Percentiles rank a stretch among this genome's conserved stretches.
These are phyloP conservation scores for Paelopatides confundens DNA, from an alignment of 53 echinoderm and acorn worm genomes.

Conservation along the genomic window DNA sequence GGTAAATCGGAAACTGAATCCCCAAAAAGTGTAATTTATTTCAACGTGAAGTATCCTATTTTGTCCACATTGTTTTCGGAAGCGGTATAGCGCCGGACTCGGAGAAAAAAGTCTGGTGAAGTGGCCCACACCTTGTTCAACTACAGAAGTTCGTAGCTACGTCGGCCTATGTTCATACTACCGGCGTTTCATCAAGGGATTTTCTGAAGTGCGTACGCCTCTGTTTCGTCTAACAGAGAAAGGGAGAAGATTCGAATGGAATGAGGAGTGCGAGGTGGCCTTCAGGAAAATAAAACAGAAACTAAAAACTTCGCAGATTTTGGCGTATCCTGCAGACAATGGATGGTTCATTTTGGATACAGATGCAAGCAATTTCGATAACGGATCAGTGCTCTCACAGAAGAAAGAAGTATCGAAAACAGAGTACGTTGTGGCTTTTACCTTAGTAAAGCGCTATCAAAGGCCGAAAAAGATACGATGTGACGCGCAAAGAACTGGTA, in stretches of 20 bases:
- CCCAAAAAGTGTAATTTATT: conserved; percentile 65
- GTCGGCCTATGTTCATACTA: conserved; percentile 53
- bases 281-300: conserved; percentile 13
- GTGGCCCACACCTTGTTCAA: conserved; percentile 59
- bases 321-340: conserved; percentile 18
- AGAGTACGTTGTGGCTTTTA: conserved; percentile 41
- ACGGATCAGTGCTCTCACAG: no score
- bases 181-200: conserved; percentile 16
- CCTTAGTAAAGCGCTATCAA: conserved; percentile 42
- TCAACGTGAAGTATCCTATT: conserved; percentile 37
- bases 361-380: conserved; percentile 20
- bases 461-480: conserved; percentile 53
- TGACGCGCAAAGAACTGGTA: conserved; percentile 49
- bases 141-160: conserved; percentile 56
- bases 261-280: conserved; percentile 19
- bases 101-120: not conserved
- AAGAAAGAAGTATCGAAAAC: conserved; percentile 29
- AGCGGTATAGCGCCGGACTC: conserved; percentile 52
- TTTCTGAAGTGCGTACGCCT: not conserved
- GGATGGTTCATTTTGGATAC: conserved; percentile 42
- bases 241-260: conserved; percentile 9
- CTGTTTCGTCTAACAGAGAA: conserved; percentile 6
- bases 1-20: conserved; percentile 52
- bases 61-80: conserved; percentile 45
- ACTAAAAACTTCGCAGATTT: not conserved